Conservation (phyloP, 2,797 vertebrate species). For the Poeciliopsis paucimaculata region DNA sequence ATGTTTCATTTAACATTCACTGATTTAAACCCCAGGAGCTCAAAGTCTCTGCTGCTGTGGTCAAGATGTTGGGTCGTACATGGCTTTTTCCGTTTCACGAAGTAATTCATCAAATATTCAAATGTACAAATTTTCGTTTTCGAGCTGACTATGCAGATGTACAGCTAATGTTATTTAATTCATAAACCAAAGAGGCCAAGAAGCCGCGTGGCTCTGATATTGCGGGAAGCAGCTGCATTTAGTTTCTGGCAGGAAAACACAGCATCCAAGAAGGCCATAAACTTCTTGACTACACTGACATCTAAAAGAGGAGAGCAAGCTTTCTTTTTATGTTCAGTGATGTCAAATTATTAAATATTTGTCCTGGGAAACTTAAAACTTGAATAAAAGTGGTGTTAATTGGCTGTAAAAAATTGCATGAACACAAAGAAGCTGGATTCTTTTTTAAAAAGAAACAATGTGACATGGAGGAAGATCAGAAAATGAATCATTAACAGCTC, state of each 20-base stretch:
- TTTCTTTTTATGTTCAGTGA: background rate
- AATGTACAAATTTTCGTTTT: slow-evolving; percentile 24
- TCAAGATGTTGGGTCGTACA: slow-evolving; percentile 24
- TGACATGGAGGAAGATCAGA: slow-evolving; percentile 26
- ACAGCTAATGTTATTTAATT: slow-evolving; percentile 25
- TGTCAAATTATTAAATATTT: background rate
- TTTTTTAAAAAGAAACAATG: slow-evolving; percentile 11
- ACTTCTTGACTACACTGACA: background rate
- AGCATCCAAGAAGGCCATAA: background rate
- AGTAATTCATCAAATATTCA: slow-evolving; percentile 26
- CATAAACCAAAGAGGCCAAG: slow-evolving; percentile 4
- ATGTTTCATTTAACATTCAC: slow-evolving; percentile 54
- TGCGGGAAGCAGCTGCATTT: slow-evolving; percentile 6
- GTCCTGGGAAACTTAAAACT: background rate
- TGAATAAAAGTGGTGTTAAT: background rate
- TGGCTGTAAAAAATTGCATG: background rate
- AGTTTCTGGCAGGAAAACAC: background rate
- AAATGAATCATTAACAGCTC: slow-evolving; percentile 34
- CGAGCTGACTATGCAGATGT: slow-evolving; percentile 8
- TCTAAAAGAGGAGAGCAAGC: background rate
- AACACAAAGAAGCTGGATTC: slow-evolving; percentile 7
- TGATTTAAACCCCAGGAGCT: slow-evolving; percentile 42
- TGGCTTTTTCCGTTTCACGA: slow-evolving; percentile 10
- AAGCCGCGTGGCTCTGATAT: background rate
- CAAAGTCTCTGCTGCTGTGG: slow-evolving; percentile 23